Evolutionary conservation across 2,797 vertebrate genomes (phyloP).

Genomic region (Picus viridis): DNA sequence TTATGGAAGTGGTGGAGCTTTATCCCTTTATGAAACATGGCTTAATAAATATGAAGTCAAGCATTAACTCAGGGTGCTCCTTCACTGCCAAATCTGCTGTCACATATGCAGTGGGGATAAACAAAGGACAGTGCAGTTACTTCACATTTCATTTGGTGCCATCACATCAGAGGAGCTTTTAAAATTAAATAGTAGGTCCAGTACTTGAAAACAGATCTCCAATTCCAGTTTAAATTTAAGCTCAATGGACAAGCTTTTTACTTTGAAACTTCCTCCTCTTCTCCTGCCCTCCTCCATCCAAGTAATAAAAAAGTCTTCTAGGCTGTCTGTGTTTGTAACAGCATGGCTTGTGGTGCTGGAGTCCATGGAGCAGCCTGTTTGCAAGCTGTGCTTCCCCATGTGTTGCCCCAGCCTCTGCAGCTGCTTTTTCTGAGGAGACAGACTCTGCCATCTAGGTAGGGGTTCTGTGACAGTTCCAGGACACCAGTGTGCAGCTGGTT

Average conservation of each 20-base stretch:
- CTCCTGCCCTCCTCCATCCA: not conserved
- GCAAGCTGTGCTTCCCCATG: not conserved
- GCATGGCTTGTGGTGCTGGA: not conserved
- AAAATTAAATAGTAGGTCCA: not conserved
- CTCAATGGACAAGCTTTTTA: not conserved
- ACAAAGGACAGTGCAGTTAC: not conserved
- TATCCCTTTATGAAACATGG: not conserved
- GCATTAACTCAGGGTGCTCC: not conserved
- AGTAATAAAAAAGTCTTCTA: not conserved
- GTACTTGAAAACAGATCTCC: not conserved
- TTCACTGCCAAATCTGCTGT: not conserved
- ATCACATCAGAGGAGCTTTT: not conserved
- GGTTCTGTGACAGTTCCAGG: not conserved
- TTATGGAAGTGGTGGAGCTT: not conserved
- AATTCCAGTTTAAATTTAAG: not conserved
- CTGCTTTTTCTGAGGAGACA: not conserved
- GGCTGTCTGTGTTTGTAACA: not conserved
- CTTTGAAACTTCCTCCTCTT: not conserved
- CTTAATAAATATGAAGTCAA: not conserved
- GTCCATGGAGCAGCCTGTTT: not conserved
- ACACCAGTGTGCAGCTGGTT: not conserved
- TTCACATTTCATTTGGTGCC: not conserved
- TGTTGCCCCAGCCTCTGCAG: not conserved
- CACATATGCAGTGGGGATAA: not conserved
- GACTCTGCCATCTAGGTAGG: not conserved